A percentile compares a stretch with the other conserved stretches of the same genome.
phyloP scores from a whole-genome alignment of 2,797 vertebrate species.

The Halcyon badia region DNA sequence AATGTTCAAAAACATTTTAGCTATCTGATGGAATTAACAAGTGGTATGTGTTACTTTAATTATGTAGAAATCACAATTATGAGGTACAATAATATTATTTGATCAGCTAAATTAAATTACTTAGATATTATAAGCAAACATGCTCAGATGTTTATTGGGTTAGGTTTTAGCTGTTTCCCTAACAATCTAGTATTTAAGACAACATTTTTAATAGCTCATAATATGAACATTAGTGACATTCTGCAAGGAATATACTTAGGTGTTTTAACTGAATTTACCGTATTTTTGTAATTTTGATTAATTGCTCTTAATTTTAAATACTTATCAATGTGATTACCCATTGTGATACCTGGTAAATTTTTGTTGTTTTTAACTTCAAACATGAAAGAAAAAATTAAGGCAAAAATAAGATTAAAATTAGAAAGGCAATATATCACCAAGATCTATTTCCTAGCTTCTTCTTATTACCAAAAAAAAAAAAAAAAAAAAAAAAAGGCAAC shows the following conservation, averaged over 20 bases:
- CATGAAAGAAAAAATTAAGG: neutral
- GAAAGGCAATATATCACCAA: neutral
- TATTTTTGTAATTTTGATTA: neutral
- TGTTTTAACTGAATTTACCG: conserved; percentile 15
- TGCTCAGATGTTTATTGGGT: conserved; percentile 7
- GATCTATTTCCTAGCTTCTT: neutral
- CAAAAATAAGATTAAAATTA: neutral
- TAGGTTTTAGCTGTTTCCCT: conserved; percentile 48
- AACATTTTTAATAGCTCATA: conserved; percentile 43
- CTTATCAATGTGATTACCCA: neutral
- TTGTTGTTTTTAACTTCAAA: neutral
- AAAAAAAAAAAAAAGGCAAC: neutral
- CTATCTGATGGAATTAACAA: neutral
- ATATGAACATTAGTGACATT: conserved; percentile 3
- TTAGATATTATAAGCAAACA: neutral
- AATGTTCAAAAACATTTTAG: neutral
- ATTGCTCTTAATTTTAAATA: neutral
- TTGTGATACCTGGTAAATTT: neutral
- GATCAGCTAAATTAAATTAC: conserved; percentile 35
- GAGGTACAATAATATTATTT: neutral
- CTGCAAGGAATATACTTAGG: neutral
- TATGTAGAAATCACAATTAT: neutral
- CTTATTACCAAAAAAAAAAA: no score
- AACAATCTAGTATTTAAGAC: neutral
- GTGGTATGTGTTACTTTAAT: neutral